phyloP scores from a whole-genome alignment of 2,888 invertebrate species.

The Dusona sp. region DNA sequence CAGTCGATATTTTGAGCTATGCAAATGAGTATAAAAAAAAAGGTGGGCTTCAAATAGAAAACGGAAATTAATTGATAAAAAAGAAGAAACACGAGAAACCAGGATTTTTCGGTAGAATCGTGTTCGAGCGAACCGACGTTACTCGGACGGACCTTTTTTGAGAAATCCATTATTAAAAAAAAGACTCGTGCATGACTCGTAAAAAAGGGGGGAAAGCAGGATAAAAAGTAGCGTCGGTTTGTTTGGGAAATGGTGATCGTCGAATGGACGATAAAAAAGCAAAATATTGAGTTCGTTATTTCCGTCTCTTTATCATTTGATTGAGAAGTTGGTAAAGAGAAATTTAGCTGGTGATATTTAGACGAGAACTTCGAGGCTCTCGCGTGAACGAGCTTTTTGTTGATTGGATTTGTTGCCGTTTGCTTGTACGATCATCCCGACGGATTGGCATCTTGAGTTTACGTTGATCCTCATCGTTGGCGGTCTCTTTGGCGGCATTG shows the following conservation, averaged over 20 bases:
- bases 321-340: neutral
- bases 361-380: conserved; percentile 83
- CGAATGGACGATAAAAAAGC: neutral
- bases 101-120: conserved; percentile 11
- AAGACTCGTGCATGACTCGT: neutral
- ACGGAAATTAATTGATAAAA: conserved; percentile 10
- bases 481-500: conserved; percentile 86
- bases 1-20: conserved; percentile 38
- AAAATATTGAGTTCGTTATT: neutral
- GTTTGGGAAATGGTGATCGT: neutral
- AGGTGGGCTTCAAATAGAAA: conserved; percentile 1
- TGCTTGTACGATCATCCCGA: conserved; percentile 82
- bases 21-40: neutral
- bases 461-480: conserved; percentile 62
- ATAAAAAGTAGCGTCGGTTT: conserved; percentile 9
- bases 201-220: neutral
- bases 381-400: conserved; percentile 82
- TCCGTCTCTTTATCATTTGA: neutral
- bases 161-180: conserved; percentile 27
- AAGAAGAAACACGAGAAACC: neutral
- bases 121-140: conserved; percentile 23
- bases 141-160: conserved; percentile 56
- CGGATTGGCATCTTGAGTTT: conserved; percentile 78
- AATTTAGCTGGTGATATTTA: conserved; percentile 68
- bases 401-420: conserved; percentile 77